Evolutionary conservation across 2,797 vertebrate genomes (phyloP), one percentile per base, ranked within the genome.

Genomic region (Selene dorsalis): DNA sequence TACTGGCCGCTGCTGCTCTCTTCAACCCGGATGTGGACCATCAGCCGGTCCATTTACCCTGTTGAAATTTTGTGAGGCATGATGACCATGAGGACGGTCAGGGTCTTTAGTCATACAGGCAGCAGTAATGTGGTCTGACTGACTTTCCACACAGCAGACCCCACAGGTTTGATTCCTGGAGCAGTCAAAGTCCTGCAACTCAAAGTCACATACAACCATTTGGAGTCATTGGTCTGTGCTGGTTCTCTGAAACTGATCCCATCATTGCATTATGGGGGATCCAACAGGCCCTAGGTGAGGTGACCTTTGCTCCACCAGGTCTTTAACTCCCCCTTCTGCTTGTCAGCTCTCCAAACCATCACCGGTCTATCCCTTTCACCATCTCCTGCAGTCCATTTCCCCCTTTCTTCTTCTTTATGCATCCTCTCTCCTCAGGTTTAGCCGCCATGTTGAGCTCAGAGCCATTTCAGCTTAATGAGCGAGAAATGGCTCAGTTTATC

Each of bases 341-440:
- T 91, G 92, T 93, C 92, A 89, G n/a, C 79, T 90, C 80, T 85
- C 72, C 72, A 77, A 85, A 89, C 84, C 90, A 79, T 93, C 91
- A 91, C 60, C 71, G 55, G 24, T 81, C 80, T 56, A 65, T 82
- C 78, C 88, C 71, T 87, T 89, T 90, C 80, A 83, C 67, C 69
- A 18, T 74, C 78, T 78, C 59, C 86, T 71, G 70, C 82, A 59
- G 39, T 77, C 73, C 64, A 41, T 72, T 80, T 69, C 55, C 75
- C 72, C 78, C 71, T 79, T 83, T 79, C 68, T 80, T 80, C 53
- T 65, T 63, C 75, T 72, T 63, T 35, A 71, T 35, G 43, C 70
- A 85, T 71, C 62, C 73, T 50, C 84, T 71, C 82, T 64, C 48
- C 9, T 59, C 68, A 53, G 83, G 68, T 88, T 87, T 72, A 70